Conservation (phyloP, 1,140 invertebrate genomes). For the Asobara japonica region DNA sequence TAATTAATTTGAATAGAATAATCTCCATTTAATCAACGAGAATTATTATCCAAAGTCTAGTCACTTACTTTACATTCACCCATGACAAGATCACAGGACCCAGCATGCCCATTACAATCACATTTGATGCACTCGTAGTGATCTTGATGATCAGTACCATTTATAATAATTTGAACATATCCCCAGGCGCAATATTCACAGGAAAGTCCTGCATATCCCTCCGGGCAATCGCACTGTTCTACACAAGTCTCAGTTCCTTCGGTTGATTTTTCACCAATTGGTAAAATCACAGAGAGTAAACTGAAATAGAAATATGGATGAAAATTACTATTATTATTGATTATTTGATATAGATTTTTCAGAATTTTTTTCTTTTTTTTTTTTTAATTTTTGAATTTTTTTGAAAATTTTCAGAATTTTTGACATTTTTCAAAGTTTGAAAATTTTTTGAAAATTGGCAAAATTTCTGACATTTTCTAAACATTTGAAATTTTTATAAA, state of each 20-base stretch:
- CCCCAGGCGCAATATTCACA: conserved; percentile 88
- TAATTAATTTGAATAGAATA: too few species aligned
- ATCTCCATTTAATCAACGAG: not conserved
- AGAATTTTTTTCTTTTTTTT: too few species aligned
- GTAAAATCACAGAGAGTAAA: conserved; percentile 47
- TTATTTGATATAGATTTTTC: not conserved
- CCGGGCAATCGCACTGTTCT: conserved; percentile 75
- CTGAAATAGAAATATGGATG: conserved; percentile 43
- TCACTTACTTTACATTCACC: conserved; percentile 77
- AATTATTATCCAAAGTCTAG: not conserved
- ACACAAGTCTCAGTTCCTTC: conserved; percentile 60
- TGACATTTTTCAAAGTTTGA: too few species aligned
- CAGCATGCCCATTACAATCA: conserved; percentile 88
- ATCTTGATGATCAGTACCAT: conserved; percentile 65
- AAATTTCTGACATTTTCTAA: too few species aligned
- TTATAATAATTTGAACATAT: conserved; percentile 79
- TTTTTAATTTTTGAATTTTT: too few species aligned
- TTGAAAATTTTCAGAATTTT: too few species aligned
- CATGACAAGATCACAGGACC: conserved; percentile 81
- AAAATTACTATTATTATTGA: not conserved
- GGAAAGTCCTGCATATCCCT: conserved; percentile 78
- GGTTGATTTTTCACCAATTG: conserved; percentile 46
- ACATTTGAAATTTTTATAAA: too few species aligned
- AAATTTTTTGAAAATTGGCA: too few species aligned
- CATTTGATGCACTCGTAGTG: conserved; percentile 83